phyloP scores from a whole-genome alignment of 2,113 vertebrate species.

The Cyanistes caeruleus region DNA sequence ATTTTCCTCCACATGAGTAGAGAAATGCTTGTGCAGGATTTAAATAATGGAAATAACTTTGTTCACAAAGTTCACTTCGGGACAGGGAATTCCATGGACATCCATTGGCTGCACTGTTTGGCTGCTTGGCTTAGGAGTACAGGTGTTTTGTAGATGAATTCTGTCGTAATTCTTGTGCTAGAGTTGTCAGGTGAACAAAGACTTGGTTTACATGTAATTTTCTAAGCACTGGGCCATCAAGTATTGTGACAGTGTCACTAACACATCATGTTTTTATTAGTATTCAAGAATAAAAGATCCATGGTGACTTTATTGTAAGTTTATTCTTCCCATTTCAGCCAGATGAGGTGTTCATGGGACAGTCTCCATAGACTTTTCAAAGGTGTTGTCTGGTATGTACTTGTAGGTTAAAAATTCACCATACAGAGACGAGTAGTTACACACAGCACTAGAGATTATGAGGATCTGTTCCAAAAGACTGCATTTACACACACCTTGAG shows the following conservation, averaged over 20 bases:
- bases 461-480: neutral
- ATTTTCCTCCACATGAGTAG: neutral
- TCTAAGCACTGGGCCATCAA: neutral
- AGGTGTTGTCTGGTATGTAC: neutral
- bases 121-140: neutral
- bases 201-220: neutral
- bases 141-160: neutral
- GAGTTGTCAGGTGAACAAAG: neutral
- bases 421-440: neutral
- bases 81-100: neutral
- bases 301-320: neutral
- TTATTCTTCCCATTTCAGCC: neutral
- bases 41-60: neutral
- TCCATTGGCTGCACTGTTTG: neutral
- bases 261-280: neutral
- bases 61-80: neutral
- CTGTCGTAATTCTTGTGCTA: neutral
- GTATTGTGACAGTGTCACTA: neutral
- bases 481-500: fast-evolving
- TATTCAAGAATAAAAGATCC: neutral
- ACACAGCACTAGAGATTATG: neutral
- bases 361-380: neutral
- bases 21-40: neutral
- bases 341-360: neutral
- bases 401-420: neutral